These are phyloP conservation scores for Patella depressa DNA, from an alignment of 2,888 invertebrate species.

Conservation along the genomic window DNA sequence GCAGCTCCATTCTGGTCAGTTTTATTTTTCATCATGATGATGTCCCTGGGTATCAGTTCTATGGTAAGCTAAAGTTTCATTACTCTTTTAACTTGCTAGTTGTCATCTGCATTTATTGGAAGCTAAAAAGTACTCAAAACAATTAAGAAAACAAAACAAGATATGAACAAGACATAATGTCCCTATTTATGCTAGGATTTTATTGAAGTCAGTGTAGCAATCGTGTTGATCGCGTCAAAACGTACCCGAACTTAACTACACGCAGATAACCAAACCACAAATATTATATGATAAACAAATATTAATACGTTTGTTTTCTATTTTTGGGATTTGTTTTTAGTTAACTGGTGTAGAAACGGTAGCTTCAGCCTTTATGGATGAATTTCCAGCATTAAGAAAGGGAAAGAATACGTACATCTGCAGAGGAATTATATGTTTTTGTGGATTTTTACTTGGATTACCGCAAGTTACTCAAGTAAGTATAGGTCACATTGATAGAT, in stretches of 20 bases:
- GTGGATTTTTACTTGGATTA: constrained; percentile 59
- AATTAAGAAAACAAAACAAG: no score
- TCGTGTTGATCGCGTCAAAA: no score
- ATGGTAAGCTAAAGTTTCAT: constrained; percentile 37
- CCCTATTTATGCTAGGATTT: no score
- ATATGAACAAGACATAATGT: no score
- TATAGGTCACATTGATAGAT: background rate
- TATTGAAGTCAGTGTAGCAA: no score
- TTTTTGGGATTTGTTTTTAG: constrained; percentile 35
- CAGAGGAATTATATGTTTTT: constrained; percentile 51
- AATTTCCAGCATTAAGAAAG: constrained; percentile 49
- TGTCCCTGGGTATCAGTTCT: constrained; percentile 56
- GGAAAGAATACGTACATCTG: constrained; percentile 49
- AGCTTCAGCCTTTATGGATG: constrained; percentile 62
- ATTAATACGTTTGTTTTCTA: no score
- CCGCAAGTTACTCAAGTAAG: constrained; percentile 62
- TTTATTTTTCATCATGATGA: constrained; percentile 59
- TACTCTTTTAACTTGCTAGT: no score
- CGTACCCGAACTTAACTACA: no score
- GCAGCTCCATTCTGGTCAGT: constrained; percentile 77
- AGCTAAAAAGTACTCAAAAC: no score
- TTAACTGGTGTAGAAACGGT: constrained; percentile 65
- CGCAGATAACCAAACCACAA: no score
- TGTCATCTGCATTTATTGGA: no score
- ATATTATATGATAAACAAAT: no score